Percentiles rank a stretch among this genome's conserved stretches.
These are phyloP conservation scores for Ctenomys sociabilis DNA, from an alignment of 2,113 vertebrate genomes.

Conservation along the genomic window DNA sequence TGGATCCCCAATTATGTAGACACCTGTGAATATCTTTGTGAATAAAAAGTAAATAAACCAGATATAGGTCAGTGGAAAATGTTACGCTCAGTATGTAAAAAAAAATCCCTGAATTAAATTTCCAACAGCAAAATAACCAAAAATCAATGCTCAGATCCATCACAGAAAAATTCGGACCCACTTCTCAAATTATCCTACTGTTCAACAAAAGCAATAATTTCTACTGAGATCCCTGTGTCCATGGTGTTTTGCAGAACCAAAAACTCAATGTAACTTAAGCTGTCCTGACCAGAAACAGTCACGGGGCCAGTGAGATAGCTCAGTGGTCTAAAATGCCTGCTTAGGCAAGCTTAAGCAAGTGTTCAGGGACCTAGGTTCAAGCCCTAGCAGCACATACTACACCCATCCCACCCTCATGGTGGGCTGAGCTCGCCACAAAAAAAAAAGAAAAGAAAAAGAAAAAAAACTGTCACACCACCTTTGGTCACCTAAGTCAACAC, in stretches of 20 bases:
- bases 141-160: not conserved
- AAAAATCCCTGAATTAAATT: not conserved
- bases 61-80: not conserved
- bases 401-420: too few species aligned
- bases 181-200: not conserved
- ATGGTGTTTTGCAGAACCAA: not conserved
- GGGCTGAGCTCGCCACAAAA: too few species aligned
- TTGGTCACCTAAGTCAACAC: not conserved
- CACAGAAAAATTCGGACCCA: not conserved
- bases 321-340: too few species aligned
- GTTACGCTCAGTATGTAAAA: not conserved
- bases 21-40: not conserved
- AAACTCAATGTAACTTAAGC: not conserved
- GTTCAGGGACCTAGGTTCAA: too few species aligned
- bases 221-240: not conserved
- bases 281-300: not conserved
- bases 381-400: too few species aligned
- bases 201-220: not conserved
- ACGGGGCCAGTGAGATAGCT: not conserved
- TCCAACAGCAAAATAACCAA: not conserved
- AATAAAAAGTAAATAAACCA: not conserved
- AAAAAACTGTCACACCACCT: not conserved
- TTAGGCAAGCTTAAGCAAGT: too few species aligned
- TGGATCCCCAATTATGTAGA: not conserved
- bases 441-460: too few species aligned